Conservation (phyloP, 2,113 vertebrate species). For the Malurus alboscapulatus region DNA sequence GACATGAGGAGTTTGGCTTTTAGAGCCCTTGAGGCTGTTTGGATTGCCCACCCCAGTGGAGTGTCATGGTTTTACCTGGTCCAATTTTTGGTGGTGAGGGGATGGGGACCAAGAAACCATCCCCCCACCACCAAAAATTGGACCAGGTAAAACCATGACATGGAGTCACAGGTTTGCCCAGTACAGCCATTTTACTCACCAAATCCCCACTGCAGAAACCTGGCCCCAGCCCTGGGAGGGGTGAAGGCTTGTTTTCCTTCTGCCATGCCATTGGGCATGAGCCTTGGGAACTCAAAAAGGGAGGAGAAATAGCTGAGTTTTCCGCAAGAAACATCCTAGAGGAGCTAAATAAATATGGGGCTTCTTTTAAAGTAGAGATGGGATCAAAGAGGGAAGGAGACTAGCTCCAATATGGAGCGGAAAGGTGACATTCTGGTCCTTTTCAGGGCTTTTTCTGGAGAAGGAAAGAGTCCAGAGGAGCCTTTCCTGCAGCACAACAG, state of each 20-base stretch:
- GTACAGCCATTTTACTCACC: not conserved
- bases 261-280: not conserved
- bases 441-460: constrained; percentile 19
- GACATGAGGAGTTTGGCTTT: not conserved
- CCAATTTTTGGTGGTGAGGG: too few species aligned
- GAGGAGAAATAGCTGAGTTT: constrained; percentile 59
- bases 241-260: constrained; percentile 47
- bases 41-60: rapidly evolving
- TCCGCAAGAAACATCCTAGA: constrained; percentile 68
- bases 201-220: not conserved
- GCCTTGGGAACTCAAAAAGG: constrained; percentile 47
- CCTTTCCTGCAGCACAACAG: not conserved
- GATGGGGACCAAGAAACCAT: too few species aligned
- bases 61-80: too few species aligned
- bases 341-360: constrained; percentile 63
- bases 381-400: constrained; percentile 69
- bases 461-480: not conserved
- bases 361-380: constrained; percentile 62
- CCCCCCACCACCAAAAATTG: too few species aligned
- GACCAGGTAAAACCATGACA: too few species aligned
- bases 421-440: constrained; percentile 58
- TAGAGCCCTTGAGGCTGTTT: not conserved
- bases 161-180: not conserved
- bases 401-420: constrained; percentile 65
- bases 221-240: not conserved